phyloP scores from a whole-genome alignment of 2,888 invertebrate species.

The Phragmatobia fuliginosa region DNA sequence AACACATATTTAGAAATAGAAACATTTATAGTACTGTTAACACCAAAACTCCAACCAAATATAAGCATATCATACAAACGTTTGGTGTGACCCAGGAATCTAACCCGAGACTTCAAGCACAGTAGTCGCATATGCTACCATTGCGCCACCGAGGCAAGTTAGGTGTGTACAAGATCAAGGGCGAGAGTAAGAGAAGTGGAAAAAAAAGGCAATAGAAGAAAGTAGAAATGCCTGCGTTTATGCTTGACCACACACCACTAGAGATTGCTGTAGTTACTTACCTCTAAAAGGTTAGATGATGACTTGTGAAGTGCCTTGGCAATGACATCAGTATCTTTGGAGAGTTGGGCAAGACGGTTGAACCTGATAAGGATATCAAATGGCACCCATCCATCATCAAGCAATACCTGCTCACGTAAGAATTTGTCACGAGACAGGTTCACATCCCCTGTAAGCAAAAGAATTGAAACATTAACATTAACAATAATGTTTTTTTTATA shows the following conservation, averaged over 20 bases:
- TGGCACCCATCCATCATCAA: slow-evolving; percentile 97
- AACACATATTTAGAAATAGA: too few species aligned
- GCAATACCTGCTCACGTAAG: slow-evolving; percentile 93
- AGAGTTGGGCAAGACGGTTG: slow-evolving; percentile 92
- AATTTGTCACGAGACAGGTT: slow-evolving; percentile 98
- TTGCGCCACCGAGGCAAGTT: too few species aligned
- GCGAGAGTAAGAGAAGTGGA: not conserved
- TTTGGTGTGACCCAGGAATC: too few species aligned
- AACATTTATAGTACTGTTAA: too few species aligned
- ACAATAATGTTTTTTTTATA: too few species aligned
- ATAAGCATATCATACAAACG: too few species aligned
- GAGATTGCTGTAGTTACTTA: slow-evolving; percentile 61
- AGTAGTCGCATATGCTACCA: too few species aligned
- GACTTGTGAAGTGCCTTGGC: slow-evolving; percentile 91
- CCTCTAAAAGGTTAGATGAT: slow-evolving; percentile 90
- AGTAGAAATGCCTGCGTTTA: too few species aligned
- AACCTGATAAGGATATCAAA: slow-evolving; percentile 94
- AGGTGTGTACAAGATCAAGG: too few species aligned
- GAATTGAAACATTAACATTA: not conserved
- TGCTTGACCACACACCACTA: too few species aligned
- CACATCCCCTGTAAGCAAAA: slow-evolving; percentile 90
- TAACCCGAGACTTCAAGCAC: too few species aligned
- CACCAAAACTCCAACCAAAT: too few species aligned
- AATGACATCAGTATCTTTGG: slow-evolving; percentile 90
- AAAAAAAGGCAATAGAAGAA: not conserved